These are phyloP conservation scores for Cosmia pyralina DNA, from an alignment of 2,888 invertebrate genomes.

Conservation along the genomic window DNA sequence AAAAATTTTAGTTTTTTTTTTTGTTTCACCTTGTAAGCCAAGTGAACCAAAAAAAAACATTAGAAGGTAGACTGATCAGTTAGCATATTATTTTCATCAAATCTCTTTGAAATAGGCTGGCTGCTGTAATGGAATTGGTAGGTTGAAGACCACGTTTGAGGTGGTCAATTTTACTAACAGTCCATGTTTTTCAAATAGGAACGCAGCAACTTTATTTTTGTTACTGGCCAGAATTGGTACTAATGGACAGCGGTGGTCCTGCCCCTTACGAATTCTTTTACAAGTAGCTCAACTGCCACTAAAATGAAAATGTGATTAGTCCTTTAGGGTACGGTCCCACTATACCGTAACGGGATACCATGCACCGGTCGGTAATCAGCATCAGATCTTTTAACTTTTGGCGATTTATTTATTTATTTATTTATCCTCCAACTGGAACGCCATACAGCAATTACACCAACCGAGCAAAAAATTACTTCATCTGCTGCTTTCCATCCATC, in stretches of 20 bases:
- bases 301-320: slow-evolving; percentile 39
- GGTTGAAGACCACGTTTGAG: not conserved
- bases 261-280: not conserved
- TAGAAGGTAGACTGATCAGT: not conserved
- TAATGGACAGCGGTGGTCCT: not conserved
- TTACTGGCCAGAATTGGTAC: not conserved
- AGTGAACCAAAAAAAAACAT: too few species aligned
- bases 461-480: too few species aligned
- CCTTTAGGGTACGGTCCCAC: slow-evolving; percentile 1
- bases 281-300: slow-evolving; percentile 8
- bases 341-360: not conserved
- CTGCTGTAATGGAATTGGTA: not conserved
- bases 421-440: too few species aligned
- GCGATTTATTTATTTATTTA: too few species aligned
- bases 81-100: too few species aligned
- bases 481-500: too few species aligned
- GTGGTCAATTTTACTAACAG: not conserved
- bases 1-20: too few species aligned
- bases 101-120: not conserved
- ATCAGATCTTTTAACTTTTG: too few species aligned
- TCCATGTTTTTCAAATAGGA: not conserved
- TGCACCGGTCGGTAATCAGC: too few species aligned
- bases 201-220: not conserved
- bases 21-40: too few species aligned
- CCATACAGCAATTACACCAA: too few species aligned